Percentiles rank a stretch among this genome's conserved stretches.
These are phyloP conservation scores for Habropoda laboriosa DNA, from an alignment of 1,140 invertebrate genomes.

Conservation along the genomic window DNA sequence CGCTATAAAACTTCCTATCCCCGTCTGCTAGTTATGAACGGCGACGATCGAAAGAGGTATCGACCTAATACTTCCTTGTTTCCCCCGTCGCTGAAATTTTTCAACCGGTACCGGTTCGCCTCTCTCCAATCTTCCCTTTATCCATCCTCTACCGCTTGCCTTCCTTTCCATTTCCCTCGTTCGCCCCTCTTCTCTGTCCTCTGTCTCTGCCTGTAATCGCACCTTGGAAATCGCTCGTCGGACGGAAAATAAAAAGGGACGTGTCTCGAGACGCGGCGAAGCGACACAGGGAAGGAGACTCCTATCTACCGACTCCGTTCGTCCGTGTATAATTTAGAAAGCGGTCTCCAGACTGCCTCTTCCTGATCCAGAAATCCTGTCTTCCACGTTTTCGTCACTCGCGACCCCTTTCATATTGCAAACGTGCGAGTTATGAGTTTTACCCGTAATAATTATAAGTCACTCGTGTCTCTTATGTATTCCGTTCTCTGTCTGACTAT, in stretches of 20 bases:
- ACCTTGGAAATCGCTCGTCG: slow-evolving; percentile 27
- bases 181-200: too few relatives aligned
- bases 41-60: slow-evolving; percentile 19
- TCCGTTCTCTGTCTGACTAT: not conserved
- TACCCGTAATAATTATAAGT: not conserved
- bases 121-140: not conserved
- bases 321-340: slow-evolving; percentile 47
- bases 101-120: not conserved
- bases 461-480: not conserved
- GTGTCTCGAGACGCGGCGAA: not conserved
- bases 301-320: slow-evolving; percentile 20
- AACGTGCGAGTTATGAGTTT: slow-evolving; percentile 37
- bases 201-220: slow-evolving; percentile 2
- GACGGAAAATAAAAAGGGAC: slow-evolving; percentile 39
- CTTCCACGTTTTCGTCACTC: slow-evolving; percentile 11
- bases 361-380: slow-evolving; percentile 19
- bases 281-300: not conserved
- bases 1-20: not conserved
- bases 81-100: not conserved
- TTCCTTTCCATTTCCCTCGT: not conserved
- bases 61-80: slow-evolving; percentile 2
- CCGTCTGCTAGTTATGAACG: not conserved
- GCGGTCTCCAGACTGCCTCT: slow-evolving; percentile 9
- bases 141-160: not conserved
- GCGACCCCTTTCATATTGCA: slow-evolving; percentile 16